Base-by-base conservation (phyloP, 2,113 vertebrate species). In the Pyrgilauda ruficollis region DNA sequence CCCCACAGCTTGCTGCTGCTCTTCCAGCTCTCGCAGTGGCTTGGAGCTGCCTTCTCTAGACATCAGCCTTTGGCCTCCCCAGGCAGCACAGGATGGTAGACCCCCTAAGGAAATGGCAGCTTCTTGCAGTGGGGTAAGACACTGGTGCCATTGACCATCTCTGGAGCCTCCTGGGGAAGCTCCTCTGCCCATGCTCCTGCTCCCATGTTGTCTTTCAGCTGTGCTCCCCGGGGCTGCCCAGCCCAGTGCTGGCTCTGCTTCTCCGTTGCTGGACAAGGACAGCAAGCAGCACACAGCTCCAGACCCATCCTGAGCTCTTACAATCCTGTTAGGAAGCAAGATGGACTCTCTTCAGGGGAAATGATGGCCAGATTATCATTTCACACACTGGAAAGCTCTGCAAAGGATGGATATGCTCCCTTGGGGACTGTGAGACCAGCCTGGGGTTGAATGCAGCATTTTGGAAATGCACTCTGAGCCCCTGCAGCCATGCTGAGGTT, bases 81-180 rank as follows among this genome's bases (percentile, higher is more conserved):
- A 0, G 15, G 14, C 7, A 5, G 44, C 26, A 9, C 0, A 5
- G 21, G 39, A 50, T 21, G 39, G 23, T 61, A 1, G 1, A 1
- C 7, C 4, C n/a, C 15, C 8, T 1, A 1, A 12, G 43, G 43
- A 72, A 87, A 14, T 13, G 28, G 22, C 47, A 90, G 43, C 61
- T 78, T 62, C 21, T 56, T 44, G 49, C 28, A 23, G 28, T 1
- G 2, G 10, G 5, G 5, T 76, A 22, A 67, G 70, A 22, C 0
- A 2, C 66, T 63, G 37, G 50, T 56, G 56, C 2, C 5, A 31
- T 4, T 26, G 16, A 52, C 8, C n/a, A 31, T 53, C 62, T 67
- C n/a, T 3, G 2, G 26, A 72, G 62, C 53, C 27, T 76, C 18
- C 30, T 35, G 49, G 20, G 15, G 47, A 72, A 68, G 67, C n/a